Conservation (phyloP, 2,888 invertebrate genomes). For the Dicroscelio sp. region DNA sequence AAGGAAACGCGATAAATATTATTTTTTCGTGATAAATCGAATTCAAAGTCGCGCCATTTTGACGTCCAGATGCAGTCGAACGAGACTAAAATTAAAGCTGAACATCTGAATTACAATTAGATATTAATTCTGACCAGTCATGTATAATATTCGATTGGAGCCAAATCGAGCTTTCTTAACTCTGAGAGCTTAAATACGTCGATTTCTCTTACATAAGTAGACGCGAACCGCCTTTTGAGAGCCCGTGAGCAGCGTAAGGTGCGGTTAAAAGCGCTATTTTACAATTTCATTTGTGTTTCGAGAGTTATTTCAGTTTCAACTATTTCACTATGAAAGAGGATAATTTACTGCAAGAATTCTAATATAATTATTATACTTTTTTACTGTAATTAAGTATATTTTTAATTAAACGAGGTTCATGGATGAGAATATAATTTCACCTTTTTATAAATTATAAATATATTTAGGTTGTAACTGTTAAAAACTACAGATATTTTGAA, state of each 20-base stretch:
- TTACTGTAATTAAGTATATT: no score
- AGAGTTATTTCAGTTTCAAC: no score
- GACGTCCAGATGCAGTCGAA: background rate
- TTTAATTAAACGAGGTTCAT: no score
- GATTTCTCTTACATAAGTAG: constrained; percentile 70
- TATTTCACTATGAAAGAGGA: no score
- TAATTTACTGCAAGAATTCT: no score
- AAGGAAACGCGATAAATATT: background rate
- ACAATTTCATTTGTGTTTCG: background rate
- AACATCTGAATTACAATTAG: constrained; percentile 74
- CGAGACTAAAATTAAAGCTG: constrained; percentile 28
- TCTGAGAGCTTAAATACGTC: constrained; percentile 69
- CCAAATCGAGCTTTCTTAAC: constrained; percentile 73
- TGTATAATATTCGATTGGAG: constrained; percentile 73
- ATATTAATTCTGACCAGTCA: constrained; percentile 68
- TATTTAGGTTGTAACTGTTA: no score
- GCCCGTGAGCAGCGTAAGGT: constrained; percentile 4
- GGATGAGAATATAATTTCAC: no score
- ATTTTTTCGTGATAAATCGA: background rate
- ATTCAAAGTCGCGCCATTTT: background rate
- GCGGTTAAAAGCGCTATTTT: background rate
- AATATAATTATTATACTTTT: no score
- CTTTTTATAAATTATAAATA: no score
- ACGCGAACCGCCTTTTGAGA: constrained; percentile 51
- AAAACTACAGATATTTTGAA: no score